Evolutionary conservation across 2,888 invertebrate species (phyloP), one percentile per base, ranked within the genome.

Genomic region (Eupithecia abbreviata): DNA sequence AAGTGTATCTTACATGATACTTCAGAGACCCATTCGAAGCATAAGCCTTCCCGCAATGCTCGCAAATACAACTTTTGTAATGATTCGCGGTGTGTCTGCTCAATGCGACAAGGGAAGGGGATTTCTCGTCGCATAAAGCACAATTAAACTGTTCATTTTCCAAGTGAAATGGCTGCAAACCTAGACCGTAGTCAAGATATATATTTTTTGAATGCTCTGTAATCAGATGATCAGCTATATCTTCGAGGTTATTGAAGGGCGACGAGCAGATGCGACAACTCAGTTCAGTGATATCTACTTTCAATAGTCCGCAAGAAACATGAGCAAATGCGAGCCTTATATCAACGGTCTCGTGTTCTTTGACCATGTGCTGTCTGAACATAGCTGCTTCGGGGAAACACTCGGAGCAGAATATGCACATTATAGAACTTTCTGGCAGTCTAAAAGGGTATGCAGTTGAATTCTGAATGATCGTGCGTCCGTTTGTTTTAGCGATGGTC

Each of bases 401-500:
- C 72, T 90, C 88, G 80, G 85, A 86, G 88, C 92, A 92, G 84
- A 89, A 92, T 73, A 92, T 90, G 83, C 92, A 93, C 70, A 91
- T 87, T 84, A 92, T 86, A 58, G 84, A 79, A 81, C 87, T 87
- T 80, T 86, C 87, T 55, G 92, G 92, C 71, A 91, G 85, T 81
- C 90, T 88, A 88, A 92, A 92, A 71, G 92, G 92, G 84, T 89
- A 91, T 80, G 88, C 89, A 73, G 92, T 91, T 43, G 90, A 83
- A 85, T 89, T 89, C 85, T 88, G 86, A 84, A 92, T 84, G 77
- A 92, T 84, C 80, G 87, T 82, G 85, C 89, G 87, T 78, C 91
- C 91, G 87, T 93, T 92, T 86, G 82, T 86, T 86, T 91, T 89
- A 82, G 90, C 88, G 87, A 87, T 84, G 87, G 85, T 79, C 87